These are phyloP conservation scores for Agrenia bidenticulata DNA, from an alignment of 2,888 invertebrate species.

Conservation along the genomic window DNA sequence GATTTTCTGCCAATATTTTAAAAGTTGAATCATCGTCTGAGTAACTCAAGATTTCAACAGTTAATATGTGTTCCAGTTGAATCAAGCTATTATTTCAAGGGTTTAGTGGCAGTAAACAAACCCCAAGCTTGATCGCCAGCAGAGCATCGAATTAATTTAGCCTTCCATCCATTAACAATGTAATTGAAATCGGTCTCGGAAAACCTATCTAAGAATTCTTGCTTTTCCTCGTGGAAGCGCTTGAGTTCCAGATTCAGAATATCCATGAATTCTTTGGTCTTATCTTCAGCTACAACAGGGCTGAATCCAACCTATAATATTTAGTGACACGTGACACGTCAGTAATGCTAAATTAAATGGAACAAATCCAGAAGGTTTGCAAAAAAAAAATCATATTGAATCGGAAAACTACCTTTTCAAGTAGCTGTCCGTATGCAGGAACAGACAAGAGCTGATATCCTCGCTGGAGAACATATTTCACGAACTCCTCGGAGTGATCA, in stretches of 20 bases:
- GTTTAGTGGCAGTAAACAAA: slow-evolving; percentile 54
- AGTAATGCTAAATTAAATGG: background rate
- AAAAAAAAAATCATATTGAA: background rate
- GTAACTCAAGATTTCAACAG: no score
- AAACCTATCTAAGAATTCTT: slow-evolving; percentile 60
- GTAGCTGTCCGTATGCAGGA: slow-evolving; percentile 55
- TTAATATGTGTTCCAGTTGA: no score
- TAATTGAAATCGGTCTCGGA: slow-evolving; percentile 59
- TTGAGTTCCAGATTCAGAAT: slow-evolving; percentile 59
- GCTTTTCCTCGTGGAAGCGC: slow-evolving; percentile 56
- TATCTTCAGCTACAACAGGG: slow-evolving; percentile 59
- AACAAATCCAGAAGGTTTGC: background rate
- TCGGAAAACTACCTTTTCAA: slow-evolving; percentile 56
- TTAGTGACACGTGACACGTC: no score
- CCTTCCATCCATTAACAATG: slow-evolving; percentile 59
- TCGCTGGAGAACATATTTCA: slow-evolving; percentile 59
- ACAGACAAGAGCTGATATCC: slow-evolving; percentile 59
- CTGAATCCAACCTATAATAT: slow-evolving; percentile 57
- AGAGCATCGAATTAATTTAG: slow-evolving; percentile 57
- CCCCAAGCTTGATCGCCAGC: slow-evolving; percentile 60
- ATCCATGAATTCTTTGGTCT: slow-evolving; percentile 59
- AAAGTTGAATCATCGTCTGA: no score
- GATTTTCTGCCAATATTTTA: no score
- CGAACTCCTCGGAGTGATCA: slow-evolving; percentile 58
- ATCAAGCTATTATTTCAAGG: slow-evolving; percentile 8